Conservation (phyloP, 1,140 invertebrate species). For the Tetramorium parvispinum region DNA sequence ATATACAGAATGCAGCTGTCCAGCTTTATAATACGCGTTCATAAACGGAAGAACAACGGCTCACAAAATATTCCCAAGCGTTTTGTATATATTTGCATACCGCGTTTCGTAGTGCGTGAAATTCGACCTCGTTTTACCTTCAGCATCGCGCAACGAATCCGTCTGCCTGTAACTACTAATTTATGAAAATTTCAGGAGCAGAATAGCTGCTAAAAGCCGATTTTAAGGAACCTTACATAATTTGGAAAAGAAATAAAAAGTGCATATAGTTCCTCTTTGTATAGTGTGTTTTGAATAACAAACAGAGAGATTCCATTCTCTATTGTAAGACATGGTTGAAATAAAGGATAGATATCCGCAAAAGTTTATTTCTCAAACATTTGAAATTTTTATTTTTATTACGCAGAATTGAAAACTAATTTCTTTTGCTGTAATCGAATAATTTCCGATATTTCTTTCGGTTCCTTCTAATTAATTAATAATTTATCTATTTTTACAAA, state of each 20-base stretch:
- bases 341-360: not conserved
- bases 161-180: conserved; percentile 5
- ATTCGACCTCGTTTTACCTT: conserved; percentile 68
- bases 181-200: conserved; percentile 18
- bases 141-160: conserved; percentile 29
- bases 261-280: not conserved
- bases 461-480: not conserved
- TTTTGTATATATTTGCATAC: conserved; percentile 79
- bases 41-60: conserved; percentile 68
- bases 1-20: not conserved
- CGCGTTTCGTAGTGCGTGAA: conserved; percentile 70
- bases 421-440: not conserved
- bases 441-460: not conserved
- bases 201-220: not conserved
- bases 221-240: not conserved
- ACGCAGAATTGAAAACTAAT: not conserved
- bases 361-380: not conserved
- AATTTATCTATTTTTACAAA: conserved; percentile 8
- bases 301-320: not conserved
- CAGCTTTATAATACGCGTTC: conserved; percentile 24
- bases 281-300: conserved; percentile 11
- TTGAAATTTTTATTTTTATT: not conserved
- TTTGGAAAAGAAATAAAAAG: not conserved
- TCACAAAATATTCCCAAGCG: conserved; percentile 65
- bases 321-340: not conserved